These are phyloP conservation scores for Sphenopsis melanotis DNA, from an alignment of 2,797 vertebrate species.

Conservation along the genomic window DNA sequence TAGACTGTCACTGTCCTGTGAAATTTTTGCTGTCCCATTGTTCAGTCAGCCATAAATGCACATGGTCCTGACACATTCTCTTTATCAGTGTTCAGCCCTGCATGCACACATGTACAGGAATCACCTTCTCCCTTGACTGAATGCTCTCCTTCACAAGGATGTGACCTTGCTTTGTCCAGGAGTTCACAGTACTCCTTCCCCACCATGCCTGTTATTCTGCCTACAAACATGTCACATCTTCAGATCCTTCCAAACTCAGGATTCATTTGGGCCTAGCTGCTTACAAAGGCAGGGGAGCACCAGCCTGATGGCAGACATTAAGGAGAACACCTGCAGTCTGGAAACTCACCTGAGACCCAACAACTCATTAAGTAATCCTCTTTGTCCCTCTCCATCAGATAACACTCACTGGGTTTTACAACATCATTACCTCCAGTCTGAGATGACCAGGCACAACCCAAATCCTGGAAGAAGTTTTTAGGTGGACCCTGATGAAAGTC, in stretches of 20 bases:
- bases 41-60: neutral
- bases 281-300: neutral
- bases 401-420: neutral
- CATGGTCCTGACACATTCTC: neutral
- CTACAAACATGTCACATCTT: neutral
- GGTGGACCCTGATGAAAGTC: neutral
- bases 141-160: fast-evolving
- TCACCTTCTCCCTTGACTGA: neutral
- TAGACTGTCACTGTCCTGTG: neutral
- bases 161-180: neutral
- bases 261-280: neutral
- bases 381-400: neutral
- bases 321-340: neutral
- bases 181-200: neutral
- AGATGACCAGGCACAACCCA: neutral
- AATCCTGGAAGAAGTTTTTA: neutral
- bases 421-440: neutral
- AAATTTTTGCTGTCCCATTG: neutral
- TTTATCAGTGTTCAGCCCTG: neutral
- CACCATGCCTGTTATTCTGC: neutral
- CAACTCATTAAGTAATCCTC: neutral
- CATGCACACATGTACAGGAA: fast-evolving
- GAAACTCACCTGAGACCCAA: neutral
- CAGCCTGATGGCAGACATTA: neutral
- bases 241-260: neutral